A percentile compares a stretch with the other conserved stretches of the same genome.
Conservation (phyloP, 1,140 invertebrate species). For the Macrobrachium nipponense region DNA sequence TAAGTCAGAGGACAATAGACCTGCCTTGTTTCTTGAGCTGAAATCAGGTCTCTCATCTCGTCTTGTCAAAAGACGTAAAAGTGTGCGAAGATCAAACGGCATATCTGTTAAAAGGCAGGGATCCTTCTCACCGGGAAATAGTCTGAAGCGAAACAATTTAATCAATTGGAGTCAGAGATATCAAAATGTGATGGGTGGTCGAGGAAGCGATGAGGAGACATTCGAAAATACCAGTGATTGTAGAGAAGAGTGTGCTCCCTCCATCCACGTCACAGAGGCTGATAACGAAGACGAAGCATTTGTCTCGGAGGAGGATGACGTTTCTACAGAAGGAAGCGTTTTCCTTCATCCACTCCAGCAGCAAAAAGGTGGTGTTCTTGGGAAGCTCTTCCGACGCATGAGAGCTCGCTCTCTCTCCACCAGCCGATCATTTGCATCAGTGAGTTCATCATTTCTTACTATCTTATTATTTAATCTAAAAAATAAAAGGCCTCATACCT, state of each 20-base stretch:
- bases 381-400: neutral
- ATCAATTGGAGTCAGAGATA: conserved; percentile 45
- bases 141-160: neutral
- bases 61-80: neutral
- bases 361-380: no score
- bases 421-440: no score
- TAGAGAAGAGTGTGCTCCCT: neutral
- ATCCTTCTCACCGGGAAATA: conserved; percentile 24
- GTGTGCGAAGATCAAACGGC: conserved; percentile 4
- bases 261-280: conserved; percentile 12
- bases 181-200: conserved; percentile 17
- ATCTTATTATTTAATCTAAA: no score
- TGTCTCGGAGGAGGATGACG: neutral
- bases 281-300: neutral
- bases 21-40: no score
- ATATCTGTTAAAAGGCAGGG: neutral
- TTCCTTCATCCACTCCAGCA: neutral
- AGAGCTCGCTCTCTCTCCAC: neutral
- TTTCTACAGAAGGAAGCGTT: neutral
- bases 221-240: no score
- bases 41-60: no score
- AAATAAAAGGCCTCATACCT: no score
- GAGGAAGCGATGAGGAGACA: neutral
- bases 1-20: neutral
- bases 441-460: no score